A percentile compares a stretch with the other conserved stretches of the same genome.
Evolutionary conservation across 2,113 vertebrate species (phyloP).

Genomic region (Periophthalmus modestus): DNA sequence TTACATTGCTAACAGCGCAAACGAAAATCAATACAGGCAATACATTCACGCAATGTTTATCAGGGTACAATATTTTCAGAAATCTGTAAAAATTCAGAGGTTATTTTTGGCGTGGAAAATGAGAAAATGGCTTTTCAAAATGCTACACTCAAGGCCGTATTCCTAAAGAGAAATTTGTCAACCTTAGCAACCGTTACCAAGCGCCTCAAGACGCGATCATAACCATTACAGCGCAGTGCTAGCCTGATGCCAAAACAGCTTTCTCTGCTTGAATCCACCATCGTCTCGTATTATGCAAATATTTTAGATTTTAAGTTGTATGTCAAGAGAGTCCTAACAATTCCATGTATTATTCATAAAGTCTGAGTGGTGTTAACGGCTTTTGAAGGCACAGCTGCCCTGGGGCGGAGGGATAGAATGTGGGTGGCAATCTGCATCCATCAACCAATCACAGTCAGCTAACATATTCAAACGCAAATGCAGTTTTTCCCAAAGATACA

Average conservation of each 20-base stretch:
- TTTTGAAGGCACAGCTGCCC: background rate
- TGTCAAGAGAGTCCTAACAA: background rate
- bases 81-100: background rate
- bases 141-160: background rate
- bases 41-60: background rate
- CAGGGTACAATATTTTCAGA: too few species aligned
- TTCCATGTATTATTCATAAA: background rate
- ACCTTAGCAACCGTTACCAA: background rate
- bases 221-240: background rate
- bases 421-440: too few species aligned
- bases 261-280: background rate
- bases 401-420: background rate
- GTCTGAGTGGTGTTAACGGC: background rate
- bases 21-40: background rate
- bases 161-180: background rate
- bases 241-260: background rate
- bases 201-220: background rate
- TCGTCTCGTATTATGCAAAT: background rate
- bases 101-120: background rate
- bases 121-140: background rate
- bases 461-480: too few species aligned
- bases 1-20: background rate
- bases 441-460: too few species aligned
- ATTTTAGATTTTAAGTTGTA: background rate
- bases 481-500: too few species aligned